Conservation (phyloP, 2,888 invertebrate genomes). For the Drosophila nr. perissopoda region DNA sequence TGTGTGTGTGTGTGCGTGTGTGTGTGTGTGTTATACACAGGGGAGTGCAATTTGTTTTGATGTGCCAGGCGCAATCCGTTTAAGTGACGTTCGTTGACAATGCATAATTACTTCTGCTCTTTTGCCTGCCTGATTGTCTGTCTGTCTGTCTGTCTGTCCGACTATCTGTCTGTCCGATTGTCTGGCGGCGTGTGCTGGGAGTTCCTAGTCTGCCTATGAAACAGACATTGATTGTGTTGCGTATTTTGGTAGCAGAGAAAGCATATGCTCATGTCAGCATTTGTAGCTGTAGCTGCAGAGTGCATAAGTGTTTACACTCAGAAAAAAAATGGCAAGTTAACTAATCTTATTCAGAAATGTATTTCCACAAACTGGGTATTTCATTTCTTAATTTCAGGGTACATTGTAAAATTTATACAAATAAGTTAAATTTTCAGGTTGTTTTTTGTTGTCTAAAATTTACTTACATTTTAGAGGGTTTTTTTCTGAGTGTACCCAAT, state of each 20-base stretch:
- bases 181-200: background rate
- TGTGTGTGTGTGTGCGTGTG: constrained; percentile 7
- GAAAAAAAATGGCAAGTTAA: background rate
- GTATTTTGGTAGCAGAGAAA: background rate
- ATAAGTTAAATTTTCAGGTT: background rate
- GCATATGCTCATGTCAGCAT: constrained; percentile 22
- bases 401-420: background rate
- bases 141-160: constrained; percentile 1
- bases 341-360: background rate
- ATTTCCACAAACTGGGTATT: background rate
- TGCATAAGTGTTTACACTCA: background rate
- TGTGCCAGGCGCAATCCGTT: constrained; percentile 70
- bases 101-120: constrained; percentile 62
- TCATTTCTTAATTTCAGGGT: background rate
- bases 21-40: constrained; percentile 32
- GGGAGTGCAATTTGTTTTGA: constrained; percentile 78
- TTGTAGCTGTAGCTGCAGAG: background rate
- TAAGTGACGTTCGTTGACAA: constrained; percentile 58
- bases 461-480: background rate
- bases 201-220: background rate
- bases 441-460: background rate
- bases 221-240: background rate
- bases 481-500: background rate
- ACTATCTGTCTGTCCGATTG: background rate
- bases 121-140: constrained; percentile 21